phyloP scores from a whole-genome alignment of 2,888 invertebrate species.

The Athrips mouffetella region DNA sequence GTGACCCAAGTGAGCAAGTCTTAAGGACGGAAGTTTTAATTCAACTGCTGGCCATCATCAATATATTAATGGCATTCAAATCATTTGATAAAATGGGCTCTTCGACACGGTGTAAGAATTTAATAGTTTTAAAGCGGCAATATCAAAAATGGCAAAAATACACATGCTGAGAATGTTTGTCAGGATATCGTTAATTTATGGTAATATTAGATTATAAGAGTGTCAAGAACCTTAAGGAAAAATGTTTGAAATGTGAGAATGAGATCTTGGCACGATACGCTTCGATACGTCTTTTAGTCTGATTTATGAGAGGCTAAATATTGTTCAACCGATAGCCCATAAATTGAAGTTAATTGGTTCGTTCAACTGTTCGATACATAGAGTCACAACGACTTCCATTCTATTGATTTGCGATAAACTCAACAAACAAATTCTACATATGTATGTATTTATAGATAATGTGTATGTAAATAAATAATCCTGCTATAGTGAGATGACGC shows the following conservation, averaged over 20 bases:
- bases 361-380: slow-evolving; percentile 3
- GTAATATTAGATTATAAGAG: slow-evolving; percentile 7
- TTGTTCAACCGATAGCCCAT: slow-evolving; percentile 3
- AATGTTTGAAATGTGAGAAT: no score
- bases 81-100: slow-evolving; percentile 5
- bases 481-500: no score
- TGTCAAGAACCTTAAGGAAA: slow-evolving; percentile 11
- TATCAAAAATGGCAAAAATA: slow-evolving; percentile 11
- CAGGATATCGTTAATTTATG: slow-evolving; percentile 1
- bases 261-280: slow-evolving; percentile 3
- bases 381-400: neutral
- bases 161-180: slow-evolving; percentile 10
- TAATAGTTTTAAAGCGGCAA: slow-evolving; percentile 11
- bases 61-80: slow-evolving; percentile 11
- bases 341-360: slow-evolving; percentile 8
- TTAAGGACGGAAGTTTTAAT: no score
- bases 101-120: slow-evolving; percentile 4
- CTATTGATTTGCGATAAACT: no score
- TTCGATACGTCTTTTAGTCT: slow-evolving; percentile 4
- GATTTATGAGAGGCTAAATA: slow-evolving; percentile 10
- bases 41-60: slow-evolving; percentile 2
- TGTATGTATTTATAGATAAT: no score
- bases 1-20: no score
- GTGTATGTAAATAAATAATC: no score
- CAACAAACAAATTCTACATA: no score